phyloP scores from a whole-genome alignment of 2,888 invertebrate genomes.

The Euplexia lucipara region DNA sequence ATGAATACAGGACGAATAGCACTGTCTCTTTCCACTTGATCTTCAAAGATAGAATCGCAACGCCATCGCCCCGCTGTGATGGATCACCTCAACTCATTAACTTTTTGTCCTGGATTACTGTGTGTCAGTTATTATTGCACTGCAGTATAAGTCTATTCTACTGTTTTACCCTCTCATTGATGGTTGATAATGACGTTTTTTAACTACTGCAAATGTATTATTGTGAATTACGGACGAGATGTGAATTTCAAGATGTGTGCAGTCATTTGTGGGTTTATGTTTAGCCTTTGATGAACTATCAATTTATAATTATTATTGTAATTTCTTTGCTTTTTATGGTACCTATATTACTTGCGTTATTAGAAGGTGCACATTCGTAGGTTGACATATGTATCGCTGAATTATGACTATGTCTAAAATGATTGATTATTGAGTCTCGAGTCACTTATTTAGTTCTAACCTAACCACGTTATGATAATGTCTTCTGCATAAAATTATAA shows the following conservation, averaged over 20 bases:
- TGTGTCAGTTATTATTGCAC: constrained; percentile 61
- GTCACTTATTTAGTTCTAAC: too few species aligned
- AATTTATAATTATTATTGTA: constrained; percentile 19
- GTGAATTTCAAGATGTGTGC: constrained; percentile 32
- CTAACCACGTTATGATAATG: too few species aligned
- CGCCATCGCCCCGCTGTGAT: constrained; percentile 23
- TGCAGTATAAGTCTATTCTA: constrained; percentile 52
- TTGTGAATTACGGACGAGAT: constrained; percentile 51
- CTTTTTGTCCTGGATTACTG: constrained; percentile 58
- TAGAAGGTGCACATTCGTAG: too few species aligned
- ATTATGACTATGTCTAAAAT: too few species aligned
- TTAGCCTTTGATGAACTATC: constrained; percentile 13
- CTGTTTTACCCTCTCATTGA: constrained; percentile 56
- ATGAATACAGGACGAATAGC: too few species aligned
- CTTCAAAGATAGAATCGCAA: constrained; percentile 14
- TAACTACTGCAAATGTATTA: constrained; percentile 52
- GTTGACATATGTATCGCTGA: too few species aligned
- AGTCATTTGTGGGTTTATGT: constrained; percentile 37
- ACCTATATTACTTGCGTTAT: too few species aligned
- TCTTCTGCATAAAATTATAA: too few species aligned
- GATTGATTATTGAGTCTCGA: too few species aligned
- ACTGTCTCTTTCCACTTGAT: not conserved
- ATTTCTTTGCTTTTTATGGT: constrained; percentile 4
- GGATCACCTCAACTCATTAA: constrained; percentile 60
- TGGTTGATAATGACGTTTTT: constrained; percentile 59